Evolutionary conservation across 2,797 vertebrate genomes (phyloP).

Genomic region (Bryconaethiops microstoma): DNA sequence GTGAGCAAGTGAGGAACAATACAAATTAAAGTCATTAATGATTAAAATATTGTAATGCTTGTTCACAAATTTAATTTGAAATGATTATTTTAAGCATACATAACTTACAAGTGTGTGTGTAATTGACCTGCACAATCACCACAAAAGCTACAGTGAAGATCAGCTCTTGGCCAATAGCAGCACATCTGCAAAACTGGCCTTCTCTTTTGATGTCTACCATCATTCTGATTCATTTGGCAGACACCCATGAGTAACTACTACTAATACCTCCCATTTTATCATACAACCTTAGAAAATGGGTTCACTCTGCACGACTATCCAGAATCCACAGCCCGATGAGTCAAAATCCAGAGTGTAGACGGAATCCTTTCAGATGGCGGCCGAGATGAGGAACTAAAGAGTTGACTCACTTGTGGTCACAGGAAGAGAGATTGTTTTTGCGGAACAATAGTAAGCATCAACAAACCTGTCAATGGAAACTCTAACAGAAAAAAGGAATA

Average conservation of each 20-base stretch:
- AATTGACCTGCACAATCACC: background rate
- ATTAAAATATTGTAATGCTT: too few relatives aligned
- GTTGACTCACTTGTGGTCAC: slow-evolving; percentile 47
- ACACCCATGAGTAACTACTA: slow-evolving; percentile 50
- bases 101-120: slow-evolving; percentile 14
- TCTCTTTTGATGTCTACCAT: slow-evolving; percentile 12
- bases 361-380: slow-evolving; percentile 35
- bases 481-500: slow-evolving; percentile 28
- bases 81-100: background rate
- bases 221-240: slow-evolving; percentile 48
- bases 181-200: background rate
- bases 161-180: slow-evolving; percentile 19
- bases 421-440: slow-evolving; percentile 45
- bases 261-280: slow-evolving; percentile 35
- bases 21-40: background rate
- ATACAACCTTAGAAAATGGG: slow-evolving; percentile 21
- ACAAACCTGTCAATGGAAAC: slow-evolving; percentile 35
- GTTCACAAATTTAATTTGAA: too few relatives aligned
- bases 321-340: slow-evolving; percentile 38
- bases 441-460: slow-evolving; percentile 25
- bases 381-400: slow-evolving; percentile 53
- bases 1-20: background rate
- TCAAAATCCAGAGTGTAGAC: slow-evolving; percentile 44
- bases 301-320: slow-evolving; percentile 26
- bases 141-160: slow-evolving; percentile 6